These are phyloP conservation scores for Helogale parvula DNA, from an alignment of 2,113 vertebrate species.

Conservation along the genomic window DNA sequence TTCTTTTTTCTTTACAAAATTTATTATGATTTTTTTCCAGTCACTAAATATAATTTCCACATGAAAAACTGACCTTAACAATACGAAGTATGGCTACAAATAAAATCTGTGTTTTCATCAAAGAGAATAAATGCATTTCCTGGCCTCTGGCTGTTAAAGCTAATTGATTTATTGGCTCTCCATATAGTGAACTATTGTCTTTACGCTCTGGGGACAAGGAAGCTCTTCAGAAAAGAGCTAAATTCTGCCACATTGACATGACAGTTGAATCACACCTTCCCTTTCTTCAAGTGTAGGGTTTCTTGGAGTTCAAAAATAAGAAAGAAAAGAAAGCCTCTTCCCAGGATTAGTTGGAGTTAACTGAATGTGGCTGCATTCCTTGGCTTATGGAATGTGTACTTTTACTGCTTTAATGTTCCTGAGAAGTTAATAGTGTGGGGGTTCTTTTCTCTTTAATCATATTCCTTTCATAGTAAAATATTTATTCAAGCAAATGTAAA, in stretches of 20 bases:
- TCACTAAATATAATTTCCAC: constrained; percentile 87
- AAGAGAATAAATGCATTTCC: constrained; percentile 90
- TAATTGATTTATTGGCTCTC: constrained; percentile 97
- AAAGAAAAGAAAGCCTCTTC: constrained; percentile 58
- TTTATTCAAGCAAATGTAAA: constrained; percentile 82
- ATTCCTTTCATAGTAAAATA: constrained; percentile 75
- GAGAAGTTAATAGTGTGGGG: constrained; percentile 71
- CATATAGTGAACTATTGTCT: constrained; percentile 91
- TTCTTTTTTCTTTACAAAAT: constrained; percentile 81
- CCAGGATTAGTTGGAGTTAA: constrained; percentile 70
- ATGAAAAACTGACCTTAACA: constrained; percentile 87
- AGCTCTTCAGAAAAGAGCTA: constrained; percentile 88
- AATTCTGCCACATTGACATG: constrained; percentile 89
- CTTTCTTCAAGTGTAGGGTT: constrained; percentile 80
- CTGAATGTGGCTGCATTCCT: constrained; percentile 81
- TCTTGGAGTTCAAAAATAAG: constrained; percentile 43
- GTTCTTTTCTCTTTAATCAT: constrained; percentile 76
- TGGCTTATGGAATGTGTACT: constrained; percentile 83
- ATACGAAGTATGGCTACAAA: constrained; percentile 87
- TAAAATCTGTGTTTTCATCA: constrained; percentile 87
- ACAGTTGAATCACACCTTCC: constrained; percentile 89
- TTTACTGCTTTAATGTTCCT: constrained; percentile 73
- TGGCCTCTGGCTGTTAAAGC: constrained; percentile 89
- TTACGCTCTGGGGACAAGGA: constrained; percentile 89
- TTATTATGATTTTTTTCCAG: constrained; percentile 85